Base-by-base conservation (phyloP, 2,888 invertebrate species). In the Phytoseiulus persimilis region DNA sequence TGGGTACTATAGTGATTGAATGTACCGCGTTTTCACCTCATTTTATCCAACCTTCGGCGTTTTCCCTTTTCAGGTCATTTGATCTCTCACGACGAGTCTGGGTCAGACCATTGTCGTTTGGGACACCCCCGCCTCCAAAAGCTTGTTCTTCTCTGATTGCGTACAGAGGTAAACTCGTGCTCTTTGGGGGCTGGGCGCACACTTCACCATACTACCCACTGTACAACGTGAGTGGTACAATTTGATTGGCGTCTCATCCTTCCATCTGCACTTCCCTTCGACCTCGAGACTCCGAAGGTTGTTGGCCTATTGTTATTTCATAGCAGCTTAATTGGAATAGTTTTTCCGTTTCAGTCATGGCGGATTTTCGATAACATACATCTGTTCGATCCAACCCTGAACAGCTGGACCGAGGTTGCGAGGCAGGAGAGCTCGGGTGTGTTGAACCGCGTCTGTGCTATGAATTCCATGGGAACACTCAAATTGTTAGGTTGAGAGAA, bases 181-280 rank as follows among this genome's bases (percentile, higher is more conserved):
- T 99, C 90, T 98, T 97, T 94, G 98, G 98, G 84, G 98, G 98
- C 9, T 98, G 97, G 97, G 96, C 97, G 23, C 96, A 97, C 93
- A 97, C 97, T 33, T 97, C 91, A 94, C 96, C 90, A 95, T 93
- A 96, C 93, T 96, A 97, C 89, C 87, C 87, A 0, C 31, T 87
- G n/a, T 87, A 87, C 33, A 87, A 87, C 31, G 87, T 87, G 39
- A 33, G 87, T 84, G 31, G 23, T 3, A 31, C n/a, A n/a, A n/a
- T n/a, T n/a, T n/a, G n/a, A n/a, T n/a, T n/a, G n/a, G n/a, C n/a
- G n/a, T n/a, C n/a, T 31, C 83, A 32, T 92, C 93, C 45, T 93
- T 93, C 91, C 93, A 93, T 46, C 46, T 6, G 46, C 6, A 46
- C 46, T 46, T 46, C 14, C 46, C 6, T 46, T 46, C 14, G n/a